Evolutionary conservation across 2,888 invertebrate species (phyloP), one percentile per base, ranked within the genome.

Genomic region (Chrysolina americana): DNA sequence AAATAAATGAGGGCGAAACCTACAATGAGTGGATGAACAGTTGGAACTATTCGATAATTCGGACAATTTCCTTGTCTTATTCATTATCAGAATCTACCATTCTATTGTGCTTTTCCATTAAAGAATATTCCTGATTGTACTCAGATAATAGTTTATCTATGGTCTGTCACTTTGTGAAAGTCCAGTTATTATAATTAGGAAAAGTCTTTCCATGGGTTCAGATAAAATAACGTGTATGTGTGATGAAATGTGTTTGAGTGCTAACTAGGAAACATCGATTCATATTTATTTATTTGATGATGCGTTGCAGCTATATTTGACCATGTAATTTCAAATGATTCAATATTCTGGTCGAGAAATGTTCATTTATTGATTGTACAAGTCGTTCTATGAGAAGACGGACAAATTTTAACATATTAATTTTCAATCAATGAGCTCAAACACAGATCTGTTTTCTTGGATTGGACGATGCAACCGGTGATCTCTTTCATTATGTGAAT

Each of bases 141-240:
- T 50, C 19, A 13, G 50, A 50, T 50, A 19, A 50, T 19, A 1
- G n/a, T 50, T 17, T 17, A 59, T 59, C 59, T 23, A 28, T 59
- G 28, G 10, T 15, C 3, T 59, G 59, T 28, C 28, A 59, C 23
- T 28, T 59, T 28, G 17, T 59, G 13, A 17, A 0, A 11, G 53
- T 11, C 53, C 74, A 70, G 23, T 59, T 23, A 59, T 59, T 59
- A 15, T 9, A 53, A 53, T 53, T 53, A 53, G 10, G 9, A 13
- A 8, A 17, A 9, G 53, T 53, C 2, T 21, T 10, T 53, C 10
- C 10, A 4, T 11, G 17, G 11, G 19, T 10, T 10, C 6, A 19
- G 53, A 19, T 10, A 21, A 53, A 17, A 19, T 19, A 8, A 11
- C 21, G 53, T 11, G 1, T 4, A 53, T 10, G 19, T 8, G n/a